Evolutionary conservation across 2,113 vertebrate genomes (phyloP), one percentile per base, ranked within the genome.

Genomic region (Anseranas semipalmata): DNA sequence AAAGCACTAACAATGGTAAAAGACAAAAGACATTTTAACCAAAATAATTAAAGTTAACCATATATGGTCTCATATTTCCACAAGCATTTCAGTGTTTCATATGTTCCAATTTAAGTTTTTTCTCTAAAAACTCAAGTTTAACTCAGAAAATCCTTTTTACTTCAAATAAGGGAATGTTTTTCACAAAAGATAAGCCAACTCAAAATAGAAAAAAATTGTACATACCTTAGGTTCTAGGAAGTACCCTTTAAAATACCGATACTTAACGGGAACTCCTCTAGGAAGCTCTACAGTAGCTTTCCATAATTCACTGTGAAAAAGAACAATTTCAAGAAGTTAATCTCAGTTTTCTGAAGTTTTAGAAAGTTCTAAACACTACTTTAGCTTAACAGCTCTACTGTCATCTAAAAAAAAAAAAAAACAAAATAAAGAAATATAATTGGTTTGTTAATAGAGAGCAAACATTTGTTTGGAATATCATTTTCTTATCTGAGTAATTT

Each of bases 231-330:
- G 98, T 96, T 99, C 98, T 90, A 99, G 90, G 97, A 99, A 98
- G 97, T 97, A 98, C 63, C 99, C 99, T 97, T 98, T 99, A 95
- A 99, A 99, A 96, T 99, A 99, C 35, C 99, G 99, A 96, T 99
- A 99, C 21, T 91, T 85, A 97, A 98, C 79, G 67, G 98, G 97
- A 67, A 92, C 87, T 93, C 98, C 99, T 97, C 89, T 98, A 22
- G 97, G 98, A 48, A 99, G 98, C 67, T 85, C 79, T 92, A 99
- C 45, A 1, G 97, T 96, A 84, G 97, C 84, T 85, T 97, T 99
- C 99, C 99, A 99, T 8, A 97, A 92, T 7, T 95, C 73, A 63
- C 99, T 99, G 97, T 10, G 9, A n/a, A 32, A 63, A 71, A 43
- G 2, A 43, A 16, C 4, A 33, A 56, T 68, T 89, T 85, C 28